Conservation (phyloP, 1,140 invertebrate species). For the Cyclargus thomasi region DNA sequence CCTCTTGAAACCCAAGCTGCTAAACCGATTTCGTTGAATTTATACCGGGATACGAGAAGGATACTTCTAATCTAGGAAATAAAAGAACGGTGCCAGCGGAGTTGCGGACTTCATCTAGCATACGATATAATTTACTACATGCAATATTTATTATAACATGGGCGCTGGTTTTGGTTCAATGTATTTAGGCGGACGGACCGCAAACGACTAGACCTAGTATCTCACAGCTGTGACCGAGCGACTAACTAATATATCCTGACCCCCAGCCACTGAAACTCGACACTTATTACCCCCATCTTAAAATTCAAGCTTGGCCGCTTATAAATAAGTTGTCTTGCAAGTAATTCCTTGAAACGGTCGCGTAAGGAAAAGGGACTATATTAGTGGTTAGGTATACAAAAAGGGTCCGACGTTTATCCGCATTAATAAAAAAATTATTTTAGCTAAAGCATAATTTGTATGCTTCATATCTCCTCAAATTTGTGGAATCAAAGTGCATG, state of each 20-base stretch:
- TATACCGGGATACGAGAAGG: too few relatives aligned
- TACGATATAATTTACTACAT: neutral
- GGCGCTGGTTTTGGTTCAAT: constrained; percentile 26
- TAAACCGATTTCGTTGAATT: too few relatives aligned
- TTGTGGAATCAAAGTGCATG: neutral
- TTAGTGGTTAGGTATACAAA: constrained; percentile 26
- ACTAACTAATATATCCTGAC: constrained; percentile 16
- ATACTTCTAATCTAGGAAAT: too few relatives aligned
- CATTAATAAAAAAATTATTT: constrained; percentile 13
- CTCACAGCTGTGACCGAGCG: constrained; percentile 35
- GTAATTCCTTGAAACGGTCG: constrained; percentile 28
- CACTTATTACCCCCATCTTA: constrained; percentile 17
- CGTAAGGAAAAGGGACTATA: constrained; percentile 26
- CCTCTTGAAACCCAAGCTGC: too few relatives aligned
- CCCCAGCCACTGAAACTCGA: neutral
- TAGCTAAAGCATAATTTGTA: neutral
- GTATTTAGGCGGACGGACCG: constrained; percentile 36
- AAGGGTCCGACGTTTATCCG: constrained; percentile 16
- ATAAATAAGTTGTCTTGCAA: constrained; percentile 26
- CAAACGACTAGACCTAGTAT: constrained; percentile 35
- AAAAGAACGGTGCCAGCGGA: too few relatives aligned
- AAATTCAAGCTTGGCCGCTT: neutral
- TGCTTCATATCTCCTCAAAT: neutral
- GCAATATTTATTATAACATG: constrained; percentile 3
- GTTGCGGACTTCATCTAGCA: neutral